Evolutionary conservation across 2,113 vertebrate genomes (phyloP), one percentile per base, ranked within the genome.

Genomic region (Micronycteris hirsuta): DNA sequence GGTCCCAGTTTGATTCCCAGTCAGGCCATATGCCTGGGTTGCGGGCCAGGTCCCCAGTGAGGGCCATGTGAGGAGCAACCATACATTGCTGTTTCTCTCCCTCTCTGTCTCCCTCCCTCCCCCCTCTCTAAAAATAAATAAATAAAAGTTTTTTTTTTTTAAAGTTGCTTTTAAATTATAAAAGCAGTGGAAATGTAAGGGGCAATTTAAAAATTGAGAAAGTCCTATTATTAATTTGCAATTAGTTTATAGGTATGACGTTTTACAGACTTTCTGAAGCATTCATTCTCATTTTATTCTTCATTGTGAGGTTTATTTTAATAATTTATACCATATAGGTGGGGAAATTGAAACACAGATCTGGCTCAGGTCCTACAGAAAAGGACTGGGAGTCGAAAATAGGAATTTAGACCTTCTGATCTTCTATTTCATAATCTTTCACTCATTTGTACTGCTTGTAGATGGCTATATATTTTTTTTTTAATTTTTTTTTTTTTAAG

Each of bases 401-500:
- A 86, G 36, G 31, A 90, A 45, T 73, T 89, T 67, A 45, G 3
- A 54, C 24, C 9, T 82, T n/a, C 5, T 41, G 41, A 43, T 68
- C 20, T 7, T 89, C 22, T 87, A 22, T 16, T 65, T 36, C 54
- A 0, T 68, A 17, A 20, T 58, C 36, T 94, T 85, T 78, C 43
- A 61, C 7, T 93, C 7, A 13, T 56, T 87, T 22, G 5, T 80
- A 33, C 68, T 65, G 10, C 65, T 83, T 63, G 28, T 33, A 70
- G 38, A 31, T 54, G 56, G 24, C 31, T 14, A 4, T 91, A 41
- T 78, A 56, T 94, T 92, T 80, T 33, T 90, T 73, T 91, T 91
- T 91, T 78, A 33, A 33, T 81, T 89, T 88, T 94, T 92, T 80
- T 33, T 90, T 73, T 91, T 91, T 91, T 78, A n/a, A n/a, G n/a